Evolutionary conservation across 2,113 vertebrate genomes (phyloP), one percentile per base, ranked within the genome.

Genomic region (Mastomys coucha): DNA sequence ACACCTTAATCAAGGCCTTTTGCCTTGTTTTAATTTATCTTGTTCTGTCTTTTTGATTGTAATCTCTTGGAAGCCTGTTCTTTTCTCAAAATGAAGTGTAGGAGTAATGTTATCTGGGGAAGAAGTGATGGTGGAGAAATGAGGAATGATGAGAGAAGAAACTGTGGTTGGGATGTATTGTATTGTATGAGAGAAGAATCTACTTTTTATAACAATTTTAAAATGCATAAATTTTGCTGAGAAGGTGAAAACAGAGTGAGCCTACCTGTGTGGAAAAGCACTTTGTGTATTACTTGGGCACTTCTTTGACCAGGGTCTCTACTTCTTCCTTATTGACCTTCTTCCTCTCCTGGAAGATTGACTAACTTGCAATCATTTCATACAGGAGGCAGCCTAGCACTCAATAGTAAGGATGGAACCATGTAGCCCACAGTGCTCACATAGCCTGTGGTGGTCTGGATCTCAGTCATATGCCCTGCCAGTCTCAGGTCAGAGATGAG

Each of bases 361-460:
- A 99, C 98, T 99, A 99, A 86, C 99, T 99, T 96, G 99, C 99
- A 28, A 99, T 99, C 99, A 99, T 99, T 99, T 99, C 99, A 0
- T 99, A 99, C 51, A 99, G 98, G 81, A 99, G 99, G 98, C 99
- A 99, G 97, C 99, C 99, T 72, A 99, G 98, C 0, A 99, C 99
- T 99, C 99, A 99, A 99, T 99, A 99, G 98, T 99, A 99, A 0
- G 99, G 99, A 97, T 0, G 99, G 99, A 96, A 99, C 99, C 99
- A 99, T 99, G 98, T 99, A 99, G 76, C 99, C 99, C 39, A 99
- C 99, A 0, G 99, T 99, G 51, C 99, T 99, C 91, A 99, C 99
- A 0, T 99, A 98, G 42, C 99, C 99, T 92, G 99, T 99, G 97
- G 99, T 99, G 73, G 98, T 99, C 95, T 99, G 98, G 28, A 99